These are phyloP conservation scores for Melanotaenia maccullochi DNA, from an alignment of 2,797 vertebrate species.

Conservation along the genomic window DNA sequence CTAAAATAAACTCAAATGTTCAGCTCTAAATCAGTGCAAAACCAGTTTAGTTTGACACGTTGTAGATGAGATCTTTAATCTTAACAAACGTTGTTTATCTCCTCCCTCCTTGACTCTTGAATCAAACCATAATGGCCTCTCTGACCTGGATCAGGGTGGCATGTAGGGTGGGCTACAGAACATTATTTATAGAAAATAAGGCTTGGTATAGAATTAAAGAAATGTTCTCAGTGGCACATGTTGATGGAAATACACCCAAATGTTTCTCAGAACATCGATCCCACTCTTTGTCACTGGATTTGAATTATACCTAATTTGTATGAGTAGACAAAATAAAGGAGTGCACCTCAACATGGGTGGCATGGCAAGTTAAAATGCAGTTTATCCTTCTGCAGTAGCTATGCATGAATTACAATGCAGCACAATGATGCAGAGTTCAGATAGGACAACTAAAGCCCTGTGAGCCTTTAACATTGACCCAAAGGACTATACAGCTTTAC, in stretches of 20 bases:
- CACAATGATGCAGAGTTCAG: constrained; percentile 11
- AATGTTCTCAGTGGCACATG: constrained; percentile 44
- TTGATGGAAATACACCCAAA: constrained; percentile 54
- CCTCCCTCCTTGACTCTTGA: constrained; percentile 27
- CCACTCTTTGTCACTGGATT: constrained; percentile 65
- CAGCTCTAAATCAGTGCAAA: constrained; percentile 11
- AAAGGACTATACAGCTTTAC: constrained; percentile 32
- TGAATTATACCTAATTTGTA: constrained; percentile 52
- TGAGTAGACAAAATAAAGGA: constrained; percentile 51
- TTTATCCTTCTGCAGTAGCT: constrained; percentile 52
- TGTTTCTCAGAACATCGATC: constrained; percentile 45
- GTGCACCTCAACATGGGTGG: constrained; percentile 65
- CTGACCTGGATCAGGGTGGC: constrained; percentile 19
- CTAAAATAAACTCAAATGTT: constrained; percentile 17
- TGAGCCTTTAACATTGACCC: constrained; percentile 39
- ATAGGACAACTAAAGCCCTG: constrained; percentile 28
- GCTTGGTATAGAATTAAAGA: constrained; percentile 60
- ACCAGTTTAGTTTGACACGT: constrained; percentile 4
- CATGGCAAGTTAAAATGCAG: constrained; percentile 41
- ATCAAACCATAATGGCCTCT: constrained; percentile 24
- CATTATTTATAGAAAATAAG: constrained; percentile 55
- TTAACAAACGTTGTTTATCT: constrained; percentile 46
- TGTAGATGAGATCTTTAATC: constrained; percentile 36
- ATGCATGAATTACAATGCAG: constrained; percentile 47
- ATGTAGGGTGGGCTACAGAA: constrained; percentile 33